phyloP scores from a whole-genome alignment of 2,888 invertebrate genomes.

The Ectemnius lituratus region DNA sequence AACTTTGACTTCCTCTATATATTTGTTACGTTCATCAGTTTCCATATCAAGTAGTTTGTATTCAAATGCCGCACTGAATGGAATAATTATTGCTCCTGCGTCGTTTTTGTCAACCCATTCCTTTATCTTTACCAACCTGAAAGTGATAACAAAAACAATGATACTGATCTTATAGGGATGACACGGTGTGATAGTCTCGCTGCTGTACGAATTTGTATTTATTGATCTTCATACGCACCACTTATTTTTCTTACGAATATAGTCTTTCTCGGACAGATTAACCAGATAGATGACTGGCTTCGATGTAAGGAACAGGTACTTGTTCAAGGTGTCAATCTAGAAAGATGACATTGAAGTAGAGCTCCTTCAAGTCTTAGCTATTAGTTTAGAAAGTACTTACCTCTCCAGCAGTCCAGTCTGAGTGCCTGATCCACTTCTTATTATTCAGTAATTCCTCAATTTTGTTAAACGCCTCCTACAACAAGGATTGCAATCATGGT shows the following conservation, averaged over 20 bases:
- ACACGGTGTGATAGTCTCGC: not conserved
- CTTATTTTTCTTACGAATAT: conserved; percentile 98
- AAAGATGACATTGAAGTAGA: conserved; percentile 65
- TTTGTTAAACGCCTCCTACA: conserved; percentile 90
- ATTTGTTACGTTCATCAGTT: conserved; percentile 86
- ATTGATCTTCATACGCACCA: conserved; percentile 82
- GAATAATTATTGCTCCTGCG: conserved; percentile 94
- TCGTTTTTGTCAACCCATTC: conserved; percentile 99
- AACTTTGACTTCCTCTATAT: conserved; percentile 89
- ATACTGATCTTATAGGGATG: not conserved
- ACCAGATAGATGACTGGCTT: conserved; percentile 98
- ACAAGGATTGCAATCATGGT: conserved; percentile 66
- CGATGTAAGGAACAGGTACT: conserved; percentile 96
- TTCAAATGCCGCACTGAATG: conserved; percentile 97
- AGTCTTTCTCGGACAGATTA: conserved; percentile 98
- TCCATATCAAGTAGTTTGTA: conserved; percentile 91
- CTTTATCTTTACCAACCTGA: conserved; percentile 95
- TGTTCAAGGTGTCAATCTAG: conserved; percentile 97
- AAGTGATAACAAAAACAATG: conserved; percentile 1
- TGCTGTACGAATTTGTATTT: not conserved
- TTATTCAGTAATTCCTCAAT: conserved; percentile 92
- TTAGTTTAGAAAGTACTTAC: conserved; percentile 80
- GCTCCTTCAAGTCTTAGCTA: not conserved
- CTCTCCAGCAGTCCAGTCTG: conserved; percentile 95
- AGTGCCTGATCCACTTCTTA: conserved; percentile 95